A percentile compares a stretch with the other conserved stretches of the same genome.
Evolutionary conservation across 1,140 invertebrate species (phyloP).

Genomic region (Drosophila yakuba): DNA sequence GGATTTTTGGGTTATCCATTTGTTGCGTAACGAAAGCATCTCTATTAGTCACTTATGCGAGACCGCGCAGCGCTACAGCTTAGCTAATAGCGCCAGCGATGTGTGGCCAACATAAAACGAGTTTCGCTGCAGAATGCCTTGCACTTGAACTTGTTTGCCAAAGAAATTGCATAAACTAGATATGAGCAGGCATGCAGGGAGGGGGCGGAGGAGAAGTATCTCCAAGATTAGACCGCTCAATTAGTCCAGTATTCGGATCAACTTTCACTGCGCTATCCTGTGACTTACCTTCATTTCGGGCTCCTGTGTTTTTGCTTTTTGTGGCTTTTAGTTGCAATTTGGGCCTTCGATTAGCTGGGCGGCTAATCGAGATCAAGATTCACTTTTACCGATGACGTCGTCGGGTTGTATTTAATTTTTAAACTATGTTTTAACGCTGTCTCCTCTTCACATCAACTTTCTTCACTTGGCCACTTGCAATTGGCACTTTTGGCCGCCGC

Average conservation of each 20-base stretch:
- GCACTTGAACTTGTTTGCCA: constrained; percentile 76
- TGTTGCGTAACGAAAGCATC: constrained; percentile 50
- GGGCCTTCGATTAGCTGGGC: constrained; percentile 52
- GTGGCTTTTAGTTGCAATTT: constrained; percentile 26
- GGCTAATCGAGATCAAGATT: constrained; percentile 62
- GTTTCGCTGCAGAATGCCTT: constrained; percentile 63
- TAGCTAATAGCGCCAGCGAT: constrained; percentile 60
- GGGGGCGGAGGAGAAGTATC: background rate
- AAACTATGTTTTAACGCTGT: background rate
- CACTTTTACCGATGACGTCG: constrained; percentile 50
- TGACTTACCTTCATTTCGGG: constrained; percentile 68
- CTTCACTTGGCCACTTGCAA: constrained; percentile 65
- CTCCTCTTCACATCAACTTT: constrained; percentile 50
- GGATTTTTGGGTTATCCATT: constrained; percentile 60
- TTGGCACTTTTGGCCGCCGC: constrained; percentile 53
- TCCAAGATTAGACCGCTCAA: constrained; percentile 28
- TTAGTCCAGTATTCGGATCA: constrained; percentile 48
- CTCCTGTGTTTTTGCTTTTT: constrained; percentile 1
- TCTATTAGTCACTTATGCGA: constrained; percentile 5
- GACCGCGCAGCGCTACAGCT: constrained; percentile 32
- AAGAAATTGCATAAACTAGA: constrained; percentile 69
- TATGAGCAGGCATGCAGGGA: background rate
- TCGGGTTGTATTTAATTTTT: constrained; percentile 6
- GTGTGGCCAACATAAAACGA: constrained; percentile 63
- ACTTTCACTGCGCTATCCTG: constrained; percentile 60